phyloP scores from a whole-genome alignment of 2,888 invertebrate genomes.

The Onchidella celtica region DNA sequence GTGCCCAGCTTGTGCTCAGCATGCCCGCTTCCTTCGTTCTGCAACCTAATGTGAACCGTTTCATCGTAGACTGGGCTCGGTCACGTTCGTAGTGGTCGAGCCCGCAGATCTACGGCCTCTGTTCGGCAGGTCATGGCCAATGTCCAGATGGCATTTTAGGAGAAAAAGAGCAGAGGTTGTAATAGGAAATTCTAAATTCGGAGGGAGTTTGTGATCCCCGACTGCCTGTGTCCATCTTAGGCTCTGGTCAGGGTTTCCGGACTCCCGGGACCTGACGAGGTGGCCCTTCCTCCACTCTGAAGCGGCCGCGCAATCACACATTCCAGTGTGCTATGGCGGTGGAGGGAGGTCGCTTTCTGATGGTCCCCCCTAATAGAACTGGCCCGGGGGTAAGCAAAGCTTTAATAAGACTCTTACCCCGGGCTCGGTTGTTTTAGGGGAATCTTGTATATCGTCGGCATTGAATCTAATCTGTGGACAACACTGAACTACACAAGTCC shows the following conservation, averaged over 20 bases:
- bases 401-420: background rate
- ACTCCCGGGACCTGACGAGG: background rate
- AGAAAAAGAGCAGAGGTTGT: background rate
- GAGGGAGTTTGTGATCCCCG: background rate
- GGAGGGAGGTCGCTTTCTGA: background rate
- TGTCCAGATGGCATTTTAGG: background rate
- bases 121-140: background rate
- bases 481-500: no score
- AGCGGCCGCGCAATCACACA: constrained; percentile 11
- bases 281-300: background rate
- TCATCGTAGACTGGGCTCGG: constrained; percentile 4
- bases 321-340: background rate
- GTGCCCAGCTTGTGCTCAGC: background rate
- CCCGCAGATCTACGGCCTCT: background rate
- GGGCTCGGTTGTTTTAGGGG: constrained; percentile 13
- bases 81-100: background rate
- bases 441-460: background rate
- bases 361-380: constrained; percentile 5
- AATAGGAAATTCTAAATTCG: background rate
- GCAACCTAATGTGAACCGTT: background rate
- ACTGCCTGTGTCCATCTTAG: background rate
- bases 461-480: no score
- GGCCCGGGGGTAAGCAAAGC: background rate
- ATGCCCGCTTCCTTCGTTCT: background rate
- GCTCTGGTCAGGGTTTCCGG: background rate